Percentiles rank a stretch among this genome's conserved stretches.
These are phyloP conservation scores for Crax fasciolata DNA, from an alignment of 2,797 vertebrate species.

Conservation along the genomic window DNA sequence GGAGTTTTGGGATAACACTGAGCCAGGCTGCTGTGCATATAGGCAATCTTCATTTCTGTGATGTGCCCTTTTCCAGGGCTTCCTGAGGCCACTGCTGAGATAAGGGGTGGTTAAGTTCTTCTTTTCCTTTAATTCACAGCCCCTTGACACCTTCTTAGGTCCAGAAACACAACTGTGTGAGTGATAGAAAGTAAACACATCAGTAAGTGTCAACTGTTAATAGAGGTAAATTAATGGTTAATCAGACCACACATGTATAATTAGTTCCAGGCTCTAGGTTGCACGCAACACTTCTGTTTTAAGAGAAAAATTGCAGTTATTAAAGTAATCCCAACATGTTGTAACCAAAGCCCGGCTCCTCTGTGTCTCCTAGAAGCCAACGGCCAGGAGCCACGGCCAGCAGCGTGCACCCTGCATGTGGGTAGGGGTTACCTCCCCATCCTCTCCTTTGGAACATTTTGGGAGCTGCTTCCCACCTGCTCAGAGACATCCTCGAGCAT, in stretches of 20 bases:
- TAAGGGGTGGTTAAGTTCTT: not conserved
- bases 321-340: not conserved
- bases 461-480: not conserved
- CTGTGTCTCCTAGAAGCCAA: not conserved
- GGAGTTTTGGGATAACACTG: not conserved
- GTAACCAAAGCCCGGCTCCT: not conserved
- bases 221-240: constrained; percentile 51
- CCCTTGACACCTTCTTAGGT: not conserved
- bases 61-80: not conserved
- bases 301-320: constrained; percentile 21
- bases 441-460: fast-evolving
- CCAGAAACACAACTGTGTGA: not conserved
- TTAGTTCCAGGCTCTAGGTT: constrained; percentile 49
- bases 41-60: not conserved
- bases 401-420: not conserved
- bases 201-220: constrained; percentile 20
- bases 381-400: not conserved
- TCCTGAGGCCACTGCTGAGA: not conserved
- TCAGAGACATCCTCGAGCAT: not conserved
- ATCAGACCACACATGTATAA: constrained; percentile 46
- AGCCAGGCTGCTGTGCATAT: not conserved
- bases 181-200: not conserved
- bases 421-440: fast-evolving
- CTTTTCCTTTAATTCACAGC: not conserved
- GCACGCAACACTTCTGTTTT: not conserved